phyloP scores from a whole-genome alignment of 1,140 invertebrate genomes.

The Microplitis demolitor region DNA sequence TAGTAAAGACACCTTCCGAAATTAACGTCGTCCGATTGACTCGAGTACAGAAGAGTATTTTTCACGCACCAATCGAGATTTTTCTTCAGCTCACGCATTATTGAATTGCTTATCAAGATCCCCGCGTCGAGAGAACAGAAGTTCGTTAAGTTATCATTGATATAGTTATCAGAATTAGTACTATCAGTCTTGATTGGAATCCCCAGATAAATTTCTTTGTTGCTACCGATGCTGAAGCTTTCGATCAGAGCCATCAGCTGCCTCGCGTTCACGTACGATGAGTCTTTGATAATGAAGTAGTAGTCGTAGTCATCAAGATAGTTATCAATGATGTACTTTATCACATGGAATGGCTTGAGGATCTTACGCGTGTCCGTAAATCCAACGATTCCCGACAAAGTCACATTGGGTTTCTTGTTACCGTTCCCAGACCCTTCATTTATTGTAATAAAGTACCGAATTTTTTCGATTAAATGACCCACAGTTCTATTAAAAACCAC shows the following conservation, averaged over 20 bases:
- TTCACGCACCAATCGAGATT: slow-evolving; percentile 86
- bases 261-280: slow-evolving; percentile 77
- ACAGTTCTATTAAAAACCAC: slow-evolving; percentile 82
- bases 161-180: slow-evolving; percentile 29
- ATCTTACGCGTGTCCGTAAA: slow-evolving; percentile 79
- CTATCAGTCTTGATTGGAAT: slow-evolving; percentile 53
- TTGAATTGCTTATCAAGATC: slow-evolving; percentile 76
- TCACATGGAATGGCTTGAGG: slow-evolving; percentile 78
- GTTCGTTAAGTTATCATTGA: not conserved
- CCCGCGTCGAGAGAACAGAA: slow-evolving; percentile 75
- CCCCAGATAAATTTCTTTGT: slow-evolving; percentile 79
- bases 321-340: slow-evolving; percentile 89
- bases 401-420: slow-evolving; percentile 66
- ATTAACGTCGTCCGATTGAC: slow-evolving; percentile 76
- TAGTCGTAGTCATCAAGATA: slow-evolving; percentile 89
- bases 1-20: slow-evolving; percentile 81
- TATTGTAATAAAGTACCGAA: slow-evolving; percentile 77
- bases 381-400: slow-evolving; percentile 77
- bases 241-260: slow-evolving; percentile 72
- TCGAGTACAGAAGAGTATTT: slow-evolving; percentile 70
- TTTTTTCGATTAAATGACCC: slow-evolving; percentile 77
- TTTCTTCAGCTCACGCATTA: slow-evolving; percentile 72
- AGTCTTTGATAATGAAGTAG: slow-evolving; percentile 85
- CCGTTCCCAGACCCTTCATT: slow-evolving; percentile 60
- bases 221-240: slow-evolving; percentile 74